These are phyloP conservation scores for Trinectes maculatus DNA, from an alignment of 2,113 vertebrate species.

Conservation along the genomic window DNA sequence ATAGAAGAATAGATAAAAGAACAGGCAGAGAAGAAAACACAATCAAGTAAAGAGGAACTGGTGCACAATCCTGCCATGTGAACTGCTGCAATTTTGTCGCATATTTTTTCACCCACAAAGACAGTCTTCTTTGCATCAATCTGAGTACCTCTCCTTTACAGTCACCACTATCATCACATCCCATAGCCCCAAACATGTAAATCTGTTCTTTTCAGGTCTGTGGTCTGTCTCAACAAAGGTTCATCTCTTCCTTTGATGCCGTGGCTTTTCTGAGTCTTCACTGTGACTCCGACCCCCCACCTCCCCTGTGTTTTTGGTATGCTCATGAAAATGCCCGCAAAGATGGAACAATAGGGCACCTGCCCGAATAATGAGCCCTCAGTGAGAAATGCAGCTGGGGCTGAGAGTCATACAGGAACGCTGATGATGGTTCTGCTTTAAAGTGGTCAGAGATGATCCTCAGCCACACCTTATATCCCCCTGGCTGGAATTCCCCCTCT, in stretches of 20 bases:
- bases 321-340: slow-evolving; percentile 74
- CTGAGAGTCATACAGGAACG: slow-evolving; percentile 69
- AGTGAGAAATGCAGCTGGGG: slow-evolving; percentile 73
- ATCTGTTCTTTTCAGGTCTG: slow-evolving; percentile 16
- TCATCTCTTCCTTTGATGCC: slow-evolving; percentile 67
- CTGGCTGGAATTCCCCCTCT: slow-evolving; percentile 77
- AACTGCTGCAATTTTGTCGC: not conserved
- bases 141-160: slow-evolving; percentile 11
- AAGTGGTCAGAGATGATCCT: slow-evolving; percentile 81
- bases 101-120: slow-evolving; percentile 22
- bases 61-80: not conserved
- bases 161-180: slow-evolving; percentile 31
- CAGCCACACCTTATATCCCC: slow-evolving; percentile 75
- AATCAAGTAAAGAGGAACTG: not conserved
- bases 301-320: slow-evolving; percentile 69
- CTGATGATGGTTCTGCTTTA: slow-evolving; percentile 73
- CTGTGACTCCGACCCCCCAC: slow-evolving; percentile 42
- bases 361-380: slow-evolving; percentile 79
- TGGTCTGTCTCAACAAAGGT: slow-evolving; percentile 52
- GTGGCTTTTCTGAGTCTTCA: slow-evolving; percentile 47
- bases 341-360: slow-evolving; percentile 79
- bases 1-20: no score
- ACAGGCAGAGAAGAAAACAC: slow-evolving; percentile 22
- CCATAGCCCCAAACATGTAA: slow-evolving; percentile 35
- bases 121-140: slow-evolving; percentile 21